These are phyloP conservation scores for Ariopsis seemanni DNA, from an alignment of 2,113 vertebrate species.

Conservation along the genomic window DNA sequence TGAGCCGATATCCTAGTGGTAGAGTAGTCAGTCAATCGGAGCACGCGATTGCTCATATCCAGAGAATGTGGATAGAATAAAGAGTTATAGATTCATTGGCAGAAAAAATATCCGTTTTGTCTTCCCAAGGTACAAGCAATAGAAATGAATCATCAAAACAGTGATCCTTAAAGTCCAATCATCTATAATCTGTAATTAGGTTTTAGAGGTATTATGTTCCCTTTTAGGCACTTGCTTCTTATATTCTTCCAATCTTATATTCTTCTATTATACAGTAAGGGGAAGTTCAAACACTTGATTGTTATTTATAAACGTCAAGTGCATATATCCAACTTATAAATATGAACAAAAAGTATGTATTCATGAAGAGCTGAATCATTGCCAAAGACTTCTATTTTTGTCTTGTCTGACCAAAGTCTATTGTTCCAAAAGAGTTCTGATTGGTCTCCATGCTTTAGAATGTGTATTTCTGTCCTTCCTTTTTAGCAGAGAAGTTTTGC, in stretches of 20 bases:
- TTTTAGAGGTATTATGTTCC: neutral
- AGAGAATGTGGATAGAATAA: no score
- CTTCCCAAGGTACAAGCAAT: neutral
- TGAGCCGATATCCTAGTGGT: no score
- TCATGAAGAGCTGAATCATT: neutral
- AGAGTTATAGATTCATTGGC: no score
- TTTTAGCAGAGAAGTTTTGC: neutral
- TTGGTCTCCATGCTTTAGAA: neutral
- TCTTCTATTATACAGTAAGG: neutral
- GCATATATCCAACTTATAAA: neutral
- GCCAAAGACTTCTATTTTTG: neutral
- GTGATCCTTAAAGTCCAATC: neutral
- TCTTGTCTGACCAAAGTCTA: neutral
- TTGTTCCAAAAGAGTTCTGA: neutral
- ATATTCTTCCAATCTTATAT: neutral
- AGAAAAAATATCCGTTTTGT: neutral
- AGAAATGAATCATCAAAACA: neutral
- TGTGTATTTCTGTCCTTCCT: neutral
- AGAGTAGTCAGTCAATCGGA: no score
- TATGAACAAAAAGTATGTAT: neutral
- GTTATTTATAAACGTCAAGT: neutral
- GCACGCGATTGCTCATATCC: no score
- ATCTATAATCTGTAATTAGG: neutral
- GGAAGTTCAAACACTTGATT: neutral
- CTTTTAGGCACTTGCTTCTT: neutral